phyloP scores from a whole-genome alignment of 2,113 vertebrate genomes.

The Vulpes lagopus region DNA sequence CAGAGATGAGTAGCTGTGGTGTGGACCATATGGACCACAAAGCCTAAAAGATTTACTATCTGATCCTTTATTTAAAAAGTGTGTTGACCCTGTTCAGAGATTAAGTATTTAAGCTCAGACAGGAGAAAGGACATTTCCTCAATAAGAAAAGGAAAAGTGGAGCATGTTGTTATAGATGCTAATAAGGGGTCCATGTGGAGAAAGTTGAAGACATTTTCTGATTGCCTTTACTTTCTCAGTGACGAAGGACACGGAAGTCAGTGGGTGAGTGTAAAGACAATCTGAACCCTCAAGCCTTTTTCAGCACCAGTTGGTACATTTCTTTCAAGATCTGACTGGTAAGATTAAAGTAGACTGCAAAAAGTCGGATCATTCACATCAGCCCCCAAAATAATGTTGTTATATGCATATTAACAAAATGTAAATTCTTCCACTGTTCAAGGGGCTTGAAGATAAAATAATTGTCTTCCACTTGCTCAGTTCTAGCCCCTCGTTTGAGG shows the following conservation, averaged over 20 bases:
- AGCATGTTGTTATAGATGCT: background rate
- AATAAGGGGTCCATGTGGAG: background rate
- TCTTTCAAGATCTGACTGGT: background rate
- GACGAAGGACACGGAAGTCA: background rate
- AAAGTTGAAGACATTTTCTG: background rate
- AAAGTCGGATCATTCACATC: conserved; percentile 1
- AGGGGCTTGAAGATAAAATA: background rate
- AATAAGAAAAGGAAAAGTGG: background rate
- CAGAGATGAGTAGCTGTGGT: background rate
- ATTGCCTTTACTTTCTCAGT: background rate
- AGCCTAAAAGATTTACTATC: background rate
- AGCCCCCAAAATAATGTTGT: background rate
- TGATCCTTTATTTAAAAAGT: background rate
- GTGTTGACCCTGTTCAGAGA: background rate
- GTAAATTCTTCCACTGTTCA: background rate
- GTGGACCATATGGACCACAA: background rate
- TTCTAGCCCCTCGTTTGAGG: background rate
- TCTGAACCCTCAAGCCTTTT: conserved; percentile 34
- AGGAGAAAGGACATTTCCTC: background rate
- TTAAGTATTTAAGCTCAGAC: background rate
- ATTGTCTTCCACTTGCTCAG: background rate
- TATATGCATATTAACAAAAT: conserved; percentile 3
- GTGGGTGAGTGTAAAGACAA: background rate
- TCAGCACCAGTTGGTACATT: conserved; percentile 3
- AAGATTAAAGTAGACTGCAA: background rate